Percentiles rank a stretch among this genome's conserved stretches.
Evolutionary conservation across 2,797 vertebrate species (phyloP).

Genomic region (Acanthurus tractus): DNA sequence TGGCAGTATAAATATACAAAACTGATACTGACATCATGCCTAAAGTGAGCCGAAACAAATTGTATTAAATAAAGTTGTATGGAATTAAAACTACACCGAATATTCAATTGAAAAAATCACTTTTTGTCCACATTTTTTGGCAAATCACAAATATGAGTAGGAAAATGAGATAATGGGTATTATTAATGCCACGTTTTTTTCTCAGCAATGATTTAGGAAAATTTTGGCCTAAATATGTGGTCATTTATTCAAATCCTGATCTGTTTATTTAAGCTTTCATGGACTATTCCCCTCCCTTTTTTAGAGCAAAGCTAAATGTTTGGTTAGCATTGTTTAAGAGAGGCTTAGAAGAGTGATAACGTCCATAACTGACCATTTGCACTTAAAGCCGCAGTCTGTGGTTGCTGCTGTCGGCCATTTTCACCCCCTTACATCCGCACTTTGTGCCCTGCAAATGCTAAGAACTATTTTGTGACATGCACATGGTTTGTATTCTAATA

Average conservation of each 20-base stretch:
- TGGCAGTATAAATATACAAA: neutral
- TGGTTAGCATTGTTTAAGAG: neutral
- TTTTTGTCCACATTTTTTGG: neutral
- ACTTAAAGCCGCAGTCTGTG: neutral
- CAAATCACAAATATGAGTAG: neutral
- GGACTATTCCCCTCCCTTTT: neutral
- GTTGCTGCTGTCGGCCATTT: neutral
- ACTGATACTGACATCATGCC: neutral
- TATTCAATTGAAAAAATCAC: neutral
- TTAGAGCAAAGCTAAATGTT: conserved; percentile 16
- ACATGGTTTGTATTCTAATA: too few relatives aligned
- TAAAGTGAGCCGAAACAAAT: neutral
- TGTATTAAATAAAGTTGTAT: neutral
- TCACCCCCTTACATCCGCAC: too few relatives aligned
- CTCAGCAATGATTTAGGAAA: neutral
- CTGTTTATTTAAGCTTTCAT: conserved; percentile 22
- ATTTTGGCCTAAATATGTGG: conserved; percentile 1
- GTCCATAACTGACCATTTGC: neutral
- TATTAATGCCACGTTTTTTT: neutral
- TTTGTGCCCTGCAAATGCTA: too few relatives aligned
- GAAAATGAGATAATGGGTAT: neutral
- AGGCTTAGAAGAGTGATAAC: conserved; percentile 11
- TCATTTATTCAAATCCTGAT: conserved; percentile 11
- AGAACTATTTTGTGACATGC: too few relatives aligned
- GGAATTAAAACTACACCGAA: neutral